Base-by-base conservation (phyloP, 2,113 vertebrate genomes). In the Eira barbara region DNA sequence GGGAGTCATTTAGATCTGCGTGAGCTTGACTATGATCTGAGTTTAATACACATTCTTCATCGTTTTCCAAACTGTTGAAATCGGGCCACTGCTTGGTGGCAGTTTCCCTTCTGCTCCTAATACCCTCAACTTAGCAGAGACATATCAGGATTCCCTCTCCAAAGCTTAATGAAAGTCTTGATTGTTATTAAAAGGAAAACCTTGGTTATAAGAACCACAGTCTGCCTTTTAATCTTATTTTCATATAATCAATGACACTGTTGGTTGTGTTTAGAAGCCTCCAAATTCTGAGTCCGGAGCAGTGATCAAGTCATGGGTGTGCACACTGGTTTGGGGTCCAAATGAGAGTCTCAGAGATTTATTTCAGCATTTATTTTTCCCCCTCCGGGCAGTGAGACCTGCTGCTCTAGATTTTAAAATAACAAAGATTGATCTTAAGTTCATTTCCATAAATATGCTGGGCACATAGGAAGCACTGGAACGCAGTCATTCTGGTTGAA, bases 341-440 rank as follows among this genome's bases (percentile, higher is more conserved):
- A 21, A 11, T 31, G n/a, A 79, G 59, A 57, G 78, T 39, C 57
- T 55, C 17, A 3, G 83, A 88, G 91, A 97, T 94, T 93, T 78
- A 94, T 81, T 73, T 90, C 36, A 90, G 29, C 78, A 47, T 90
- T 90, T 39, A 21, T 89, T 74, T 69, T 74, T 57, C 2, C 6
- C 6, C 69, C 93, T 96, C 92, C 57, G 92, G 89, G 92, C 86
- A 95, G 63, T 69, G 69, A 76, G 86, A 88, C 78, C 95, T 88
- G 80, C 96, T 81, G 83, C 63, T 97, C 55, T 49, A 84, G 94
- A 65, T 95, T 97, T 95, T 88, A 95, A 93, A 96, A 96, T 78
- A 90, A 95, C 96, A 93, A 86, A 96, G 90, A 97, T 96, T 96
- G 97, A 98, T 97, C 94, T 96, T 57, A 52, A 90, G 39, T 36